Evolutionary conservation across 1,140 invertebrate species (phyloP).

Genomic region (Wiebesia pumilae): DNA sequence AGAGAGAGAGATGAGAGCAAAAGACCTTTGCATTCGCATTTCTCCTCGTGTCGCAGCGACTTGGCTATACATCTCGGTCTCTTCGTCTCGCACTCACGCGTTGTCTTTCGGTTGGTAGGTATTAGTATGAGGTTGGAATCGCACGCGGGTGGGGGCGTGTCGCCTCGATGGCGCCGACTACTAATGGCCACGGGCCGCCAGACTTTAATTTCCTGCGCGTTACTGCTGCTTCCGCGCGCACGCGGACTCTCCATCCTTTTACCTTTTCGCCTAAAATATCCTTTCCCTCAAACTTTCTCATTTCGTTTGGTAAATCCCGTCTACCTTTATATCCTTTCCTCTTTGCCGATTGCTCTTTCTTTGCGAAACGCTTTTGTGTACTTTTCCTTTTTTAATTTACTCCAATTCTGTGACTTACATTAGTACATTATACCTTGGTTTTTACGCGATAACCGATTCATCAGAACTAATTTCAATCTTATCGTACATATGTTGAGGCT

Average conservation of each 20-base stretch:
- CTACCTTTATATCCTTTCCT: background rate
- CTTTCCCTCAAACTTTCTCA: slow-evolving; percentile 56
- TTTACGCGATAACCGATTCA: background rate
- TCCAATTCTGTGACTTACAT: background rate
- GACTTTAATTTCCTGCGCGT: slow-evolving; percentile 74
- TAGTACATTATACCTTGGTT: background rate
- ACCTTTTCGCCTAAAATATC: slow-evolving; percentile 72
- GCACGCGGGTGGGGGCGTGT: slow-evolving; percentile 70
- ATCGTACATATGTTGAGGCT: too few species aligned
- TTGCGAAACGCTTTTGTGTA: background rate
- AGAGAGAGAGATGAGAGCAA: background rate
- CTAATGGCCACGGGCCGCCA: slow-evolving; percentile 75
- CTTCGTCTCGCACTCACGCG: slow-evolving; percentile 57
- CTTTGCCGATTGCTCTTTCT: background rate
- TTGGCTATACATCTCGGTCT: background rate
- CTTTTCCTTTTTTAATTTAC: background rate
- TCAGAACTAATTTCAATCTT: background rate
- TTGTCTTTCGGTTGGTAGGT: slow-evolving; percentile 64
- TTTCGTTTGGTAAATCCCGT: slow-evolving; percentile 23
- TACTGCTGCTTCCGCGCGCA: slow-evolving; percentile 72
- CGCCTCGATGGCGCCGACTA: slow-evolving; percentile 76
- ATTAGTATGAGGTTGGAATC: slow-evolving; percentile 41
- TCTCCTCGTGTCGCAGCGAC: background rate
- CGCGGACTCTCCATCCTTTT: slow-evolving; percentile 62
- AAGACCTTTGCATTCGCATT: background rate